Evolutionary conservation across 2,797 vertebrate species (phyloP).

Genomic region (Coreius guichenoti): DNA sequence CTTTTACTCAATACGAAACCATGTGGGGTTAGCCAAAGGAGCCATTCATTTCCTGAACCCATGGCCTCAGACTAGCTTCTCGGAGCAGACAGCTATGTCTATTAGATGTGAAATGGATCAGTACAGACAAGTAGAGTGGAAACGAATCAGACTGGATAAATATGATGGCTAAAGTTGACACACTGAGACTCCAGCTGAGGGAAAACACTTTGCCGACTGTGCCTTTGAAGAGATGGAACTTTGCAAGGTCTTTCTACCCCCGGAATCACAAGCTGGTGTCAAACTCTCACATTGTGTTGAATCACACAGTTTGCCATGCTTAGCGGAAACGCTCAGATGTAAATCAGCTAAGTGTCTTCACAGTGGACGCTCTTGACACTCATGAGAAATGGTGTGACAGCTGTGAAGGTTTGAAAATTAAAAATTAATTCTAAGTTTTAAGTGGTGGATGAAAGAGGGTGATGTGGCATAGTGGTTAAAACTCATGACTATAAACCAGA

Average conservation of each 20-base stretch:
- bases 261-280: background rate
- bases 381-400: slow-evolving; percentile 1
- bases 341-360: slow-evolving; percentile 16
- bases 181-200: background rate
- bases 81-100: background rate
- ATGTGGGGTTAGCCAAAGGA: background rate
- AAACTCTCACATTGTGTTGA: background rate
- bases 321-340: background rate
- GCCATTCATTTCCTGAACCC: slow-evolving; percentile 29
- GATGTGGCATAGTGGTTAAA: background rate
- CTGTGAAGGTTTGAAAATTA: background rate
- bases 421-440: background rate
- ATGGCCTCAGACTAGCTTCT: background rate
- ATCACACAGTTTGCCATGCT: background rate
- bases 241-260: background rate
- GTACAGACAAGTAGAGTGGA: background rate
- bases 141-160: slow-evolving; percentile 12
- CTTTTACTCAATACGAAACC: slow-evolving; percentile 3
- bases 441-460: background rate
- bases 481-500: background rate
- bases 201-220: background rate
- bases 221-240: background rate
- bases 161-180: slow-evolving; percentile 12
- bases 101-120: slow-evolving; percentile 8
- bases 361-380: background rate